Conservation (phyloP, 2,888 invertebrate genomes). For the Microctonus aethiopoides region DNA sequence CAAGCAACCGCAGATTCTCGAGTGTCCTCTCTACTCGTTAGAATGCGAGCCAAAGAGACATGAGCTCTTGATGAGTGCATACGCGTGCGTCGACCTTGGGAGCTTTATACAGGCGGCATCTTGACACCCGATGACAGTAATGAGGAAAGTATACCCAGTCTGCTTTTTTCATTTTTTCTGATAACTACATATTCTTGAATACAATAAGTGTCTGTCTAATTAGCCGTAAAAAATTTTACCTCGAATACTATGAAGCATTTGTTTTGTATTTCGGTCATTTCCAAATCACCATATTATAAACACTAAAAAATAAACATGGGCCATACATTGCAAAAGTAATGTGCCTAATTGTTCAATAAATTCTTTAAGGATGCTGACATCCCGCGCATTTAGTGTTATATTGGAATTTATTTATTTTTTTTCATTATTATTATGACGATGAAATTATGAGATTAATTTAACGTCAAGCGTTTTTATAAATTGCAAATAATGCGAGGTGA, state of each 20-base stretch:
- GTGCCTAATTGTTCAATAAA: neutral
- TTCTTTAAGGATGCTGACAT: neutral
- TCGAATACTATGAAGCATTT: constrained; percentile 7
- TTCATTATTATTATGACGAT: neutral
- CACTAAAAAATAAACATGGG: neutral
- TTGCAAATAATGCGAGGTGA: neutral
- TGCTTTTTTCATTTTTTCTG: neutral
- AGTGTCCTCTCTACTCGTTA: constrained; percentile 15
- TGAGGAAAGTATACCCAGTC: constrained; percentile 16
- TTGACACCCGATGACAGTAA: constrained; percentile 19
- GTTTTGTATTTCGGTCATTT: constrained; percentile 1
- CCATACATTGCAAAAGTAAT: neutral
- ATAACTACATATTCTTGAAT: neutral
- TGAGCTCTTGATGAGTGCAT: neutral
- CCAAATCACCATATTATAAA: neutral
- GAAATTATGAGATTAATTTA: neutral
- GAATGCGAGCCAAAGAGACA: constrained; percentile 17
- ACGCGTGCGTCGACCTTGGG: constrained; percentile 5
- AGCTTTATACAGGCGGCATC: neutral
- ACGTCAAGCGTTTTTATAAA: neutral
- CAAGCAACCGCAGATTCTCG: constrained; percentile 27
- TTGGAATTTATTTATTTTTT: neutral
- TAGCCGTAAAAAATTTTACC: constrained; percentile 20
- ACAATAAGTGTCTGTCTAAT: constrained; percentile 23
- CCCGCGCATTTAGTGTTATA: neutral